Percentiles rank a stretch among this genome's conserved stretches.
These are phyloP conservation scores for Phalera bucephala DNA, from an alignment of 2,888 invertebrate genomes.

Conservation along the genomic window DNA sequence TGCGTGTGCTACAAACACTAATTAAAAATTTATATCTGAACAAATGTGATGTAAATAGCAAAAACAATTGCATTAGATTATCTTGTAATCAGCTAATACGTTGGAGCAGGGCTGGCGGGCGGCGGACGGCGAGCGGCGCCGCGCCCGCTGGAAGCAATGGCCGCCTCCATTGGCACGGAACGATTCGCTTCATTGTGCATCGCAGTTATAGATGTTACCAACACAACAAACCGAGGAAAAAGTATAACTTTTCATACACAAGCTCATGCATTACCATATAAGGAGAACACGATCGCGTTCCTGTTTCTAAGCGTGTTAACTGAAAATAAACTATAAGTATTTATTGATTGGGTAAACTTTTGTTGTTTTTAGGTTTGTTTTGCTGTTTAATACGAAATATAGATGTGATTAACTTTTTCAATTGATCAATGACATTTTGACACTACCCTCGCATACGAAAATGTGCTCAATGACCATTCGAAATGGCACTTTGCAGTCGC, in stretches of 20 bases:
- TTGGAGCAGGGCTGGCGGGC: conserved; percentile 24
- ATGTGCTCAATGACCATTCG: conserved; percentile 20
- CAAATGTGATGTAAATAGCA: conserved; percentile 11
- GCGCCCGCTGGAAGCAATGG: conserved; percentile 57
- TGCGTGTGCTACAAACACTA: too few species aligned
- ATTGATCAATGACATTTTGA: conserved; percentile 27
- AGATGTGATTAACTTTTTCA: conserved; percentile 22
- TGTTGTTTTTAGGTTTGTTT: too few species aligned
- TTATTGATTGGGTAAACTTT: too few species aligned
- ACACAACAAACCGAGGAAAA: conserved; percentile 43
- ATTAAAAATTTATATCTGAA: too few species aligned
- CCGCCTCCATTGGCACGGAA: conserved; percentile 61
- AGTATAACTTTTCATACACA: conserved; percentile 40
- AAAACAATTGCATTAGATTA: conserved; percentile 24
- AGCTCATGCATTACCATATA: conserved; percentile 41
- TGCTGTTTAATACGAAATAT: not conserved
- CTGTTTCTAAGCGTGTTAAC: conserved; percentile 6
- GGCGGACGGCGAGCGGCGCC: conserved; percentile 5
- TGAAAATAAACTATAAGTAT: conserved; percentile 13
- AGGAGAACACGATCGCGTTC: conserved; percentile 32
- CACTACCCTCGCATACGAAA: conserved; percentile 20
- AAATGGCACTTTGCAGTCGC: too few species aligned
- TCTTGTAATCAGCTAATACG: conserved; percentile 17
- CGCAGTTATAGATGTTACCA: conserved; percentile 51
- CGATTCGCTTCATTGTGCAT: conserved; percentile 69